These are phyloP conservation scores for Chrosomus eos DNA, from an alignment of 2,797 vertebrate species.

Conservation along the genomic window DNA sequence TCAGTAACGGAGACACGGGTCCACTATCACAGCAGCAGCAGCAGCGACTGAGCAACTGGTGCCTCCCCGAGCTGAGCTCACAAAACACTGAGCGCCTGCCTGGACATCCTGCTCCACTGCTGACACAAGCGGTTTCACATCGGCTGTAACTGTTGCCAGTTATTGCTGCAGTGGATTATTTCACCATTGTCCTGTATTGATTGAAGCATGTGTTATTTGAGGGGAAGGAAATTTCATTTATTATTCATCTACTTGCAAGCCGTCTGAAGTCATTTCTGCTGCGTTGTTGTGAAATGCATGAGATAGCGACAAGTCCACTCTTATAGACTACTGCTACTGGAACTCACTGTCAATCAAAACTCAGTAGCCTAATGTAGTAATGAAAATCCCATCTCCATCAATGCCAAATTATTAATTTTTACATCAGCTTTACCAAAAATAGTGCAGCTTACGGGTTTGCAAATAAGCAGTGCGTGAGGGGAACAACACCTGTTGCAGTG, in stretches of 20 bases:
- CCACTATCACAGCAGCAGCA: conserved; percentile 54
- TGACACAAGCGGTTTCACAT: conserved; percentile 29
- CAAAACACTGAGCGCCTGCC: conserved; percentile 1
- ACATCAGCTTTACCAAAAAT: not conserved
- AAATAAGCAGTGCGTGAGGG: not conserved
- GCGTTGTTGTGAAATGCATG: conserved; percentile 45
- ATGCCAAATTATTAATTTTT: not conserved
- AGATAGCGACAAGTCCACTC: not conserved
- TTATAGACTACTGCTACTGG: too few species aligned
- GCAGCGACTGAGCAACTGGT: conserved; percentile 77
- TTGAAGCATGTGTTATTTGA: not conserved
- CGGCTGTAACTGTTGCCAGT: conserved; percentile 30
- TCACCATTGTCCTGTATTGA: not conserved
- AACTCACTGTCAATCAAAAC: not conserved
- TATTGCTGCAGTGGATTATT: conserved; percentile 33
- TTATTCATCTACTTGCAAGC: conserved; percentile 24
- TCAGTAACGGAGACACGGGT: not conserved
- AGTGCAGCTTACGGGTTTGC: not conserved
- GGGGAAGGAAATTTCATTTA: not conserved
- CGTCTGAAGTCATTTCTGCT: not conserved
- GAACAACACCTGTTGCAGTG: conserved; percentile 18
- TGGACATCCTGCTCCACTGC: conserved; percentile 46
- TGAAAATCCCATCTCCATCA: not conserved
- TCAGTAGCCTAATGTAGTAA: not conserved
- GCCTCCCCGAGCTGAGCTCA: conserved; percentile 59